Percentiles rank a stretch among this genome's conserved stretches.
Conservation (phyloP, 2,888 invertebrate species). For the Drosophila nr. perissopoda region DNA sequence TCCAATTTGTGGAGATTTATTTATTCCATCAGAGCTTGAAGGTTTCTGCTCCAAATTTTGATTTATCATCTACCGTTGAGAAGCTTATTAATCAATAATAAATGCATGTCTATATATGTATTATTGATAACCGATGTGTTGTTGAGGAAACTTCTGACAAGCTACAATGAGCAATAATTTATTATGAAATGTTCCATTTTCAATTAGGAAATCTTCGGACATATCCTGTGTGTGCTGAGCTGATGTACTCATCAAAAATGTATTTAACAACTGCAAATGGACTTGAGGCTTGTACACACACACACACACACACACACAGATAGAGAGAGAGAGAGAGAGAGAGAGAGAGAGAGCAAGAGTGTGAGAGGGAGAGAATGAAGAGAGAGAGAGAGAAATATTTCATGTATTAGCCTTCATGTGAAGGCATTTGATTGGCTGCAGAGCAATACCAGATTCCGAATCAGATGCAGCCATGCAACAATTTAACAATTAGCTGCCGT, state of each 20-base stretch:
- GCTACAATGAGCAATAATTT: conserved; percentile 4
- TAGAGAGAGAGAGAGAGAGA: too few relatives aligned
- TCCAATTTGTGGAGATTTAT: not conserved
- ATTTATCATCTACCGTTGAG: not conserved
- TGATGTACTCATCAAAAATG: conserved; percentile 49
- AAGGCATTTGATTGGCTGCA: conserved; percentile 54
- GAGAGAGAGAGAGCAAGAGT: too few relatives aligned
- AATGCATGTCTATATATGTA: not conserved
- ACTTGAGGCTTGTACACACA: conserved; percentile 20
- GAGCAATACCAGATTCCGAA: conserved; percentile 29
- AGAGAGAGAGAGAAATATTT: conserved; percentile 8
- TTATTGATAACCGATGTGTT: not conserved
- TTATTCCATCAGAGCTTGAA: not conserved
- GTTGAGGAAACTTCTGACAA: not conserved
- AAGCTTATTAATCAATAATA: not conserved
- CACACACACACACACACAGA: conserved; percentile 2
- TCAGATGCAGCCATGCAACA: conserved; percentile 56
- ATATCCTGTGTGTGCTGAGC: conserved; percentile 30
- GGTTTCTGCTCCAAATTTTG: not conserved
- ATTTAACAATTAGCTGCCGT: conserved; percentile 38
- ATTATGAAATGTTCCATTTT: conserved; percentile 3
- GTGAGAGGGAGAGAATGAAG: not conserved
- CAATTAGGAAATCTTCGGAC: conserved; percentile 15
- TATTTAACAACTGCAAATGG: conserved; percentile 55
- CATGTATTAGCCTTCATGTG: conserved; percentile 45